Evolutionary conservation across 2,113 vertebrate species (phyloP), one percentile per base, ranked within the genome.

Genomic region (Heterotilapia buettikoferi): DNA sequence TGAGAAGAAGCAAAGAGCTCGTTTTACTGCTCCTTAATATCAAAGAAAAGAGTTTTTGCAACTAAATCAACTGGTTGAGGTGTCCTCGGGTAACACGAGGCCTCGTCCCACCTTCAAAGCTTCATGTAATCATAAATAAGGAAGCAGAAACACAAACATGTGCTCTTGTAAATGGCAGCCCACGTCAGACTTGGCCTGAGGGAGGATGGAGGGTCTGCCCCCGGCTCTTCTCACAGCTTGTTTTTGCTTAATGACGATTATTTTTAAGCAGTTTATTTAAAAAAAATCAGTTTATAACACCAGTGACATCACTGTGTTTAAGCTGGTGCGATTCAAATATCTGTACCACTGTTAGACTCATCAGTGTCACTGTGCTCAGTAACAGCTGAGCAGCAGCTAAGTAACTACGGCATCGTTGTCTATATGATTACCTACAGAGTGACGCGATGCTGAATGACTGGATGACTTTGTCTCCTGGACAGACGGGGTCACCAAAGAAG

Each of bases 151-250:
- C 79, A 80, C 24, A n/a, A 59, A 86, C 57, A 8, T 5, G 53
- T 61, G 66, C 8, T 78, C 59, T 66, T 73, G 10, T 83, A 82
- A 61, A 85, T 61, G 82, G 45, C 86, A 89, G 84, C 52, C 1
- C 80, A 86, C 80, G 89, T 63, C 38, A 82, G 90, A 76, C 53
- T 56, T 33, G 8, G 0, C 0, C 71, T 47, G 0, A 0, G 71
- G 14, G 40, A 29, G 43, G 24, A 47, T 0, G 53, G 21, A 43
- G 36, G 61, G 9, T 76, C 36, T 33, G 2, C 11, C 18, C 3
- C 5, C 2, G 14, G 29, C 26, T 31, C 14, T 61, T 61, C 57
- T 47, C 71, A 76, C 68, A 47, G 40, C 14, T 47, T 7, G 0
- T 0, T 16, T 18, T 73, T 47, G 68, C 14, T 47, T 14, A 45